Evolutionary conservation across 2,797 vertebrate genomes (phyloP).

Genomic region (Poliocrania exsul): DNA sequence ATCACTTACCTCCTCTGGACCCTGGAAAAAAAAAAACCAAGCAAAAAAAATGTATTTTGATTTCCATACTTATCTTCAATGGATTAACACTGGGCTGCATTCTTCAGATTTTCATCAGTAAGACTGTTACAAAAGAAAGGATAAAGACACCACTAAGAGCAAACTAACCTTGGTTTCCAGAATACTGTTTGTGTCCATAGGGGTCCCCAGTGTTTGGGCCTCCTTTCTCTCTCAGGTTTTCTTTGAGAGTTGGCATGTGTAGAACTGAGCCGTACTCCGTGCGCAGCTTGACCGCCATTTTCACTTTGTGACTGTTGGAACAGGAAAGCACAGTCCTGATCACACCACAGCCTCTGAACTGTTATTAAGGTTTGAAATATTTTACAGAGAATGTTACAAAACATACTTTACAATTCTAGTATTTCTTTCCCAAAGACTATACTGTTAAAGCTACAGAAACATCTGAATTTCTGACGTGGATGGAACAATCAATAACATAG

Average conservation of each 20-base stretch:
- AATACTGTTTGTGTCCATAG: slow-evolving; percentile 81
- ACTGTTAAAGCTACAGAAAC: background rate
- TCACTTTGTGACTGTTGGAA: slow-evolving; percentile 87
- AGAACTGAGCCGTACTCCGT: slow-evolving; percentile 89
- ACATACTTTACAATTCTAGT: background rate
- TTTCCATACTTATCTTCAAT: background rate
- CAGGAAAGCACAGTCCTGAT: background rate
- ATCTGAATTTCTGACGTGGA: background rate
- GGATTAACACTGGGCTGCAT: background rate
- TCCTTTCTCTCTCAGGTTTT: slow-evolving; percentile 85
- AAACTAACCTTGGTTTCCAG: slow-evolving; percentile 82
- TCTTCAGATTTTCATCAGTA: background rate
- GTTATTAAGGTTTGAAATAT: background rate
- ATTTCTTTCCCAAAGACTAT: background rate
- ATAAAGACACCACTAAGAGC: background rate
- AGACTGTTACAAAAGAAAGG: background rate
- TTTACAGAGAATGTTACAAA: background rate
- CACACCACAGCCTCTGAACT: background rate
- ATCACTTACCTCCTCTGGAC: background rate
- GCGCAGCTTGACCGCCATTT: slow-evolving; percentile 90
- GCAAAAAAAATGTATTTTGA: background rate
- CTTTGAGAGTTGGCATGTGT: slow-evolving; percentile 94
- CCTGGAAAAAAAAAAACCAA: background rate
- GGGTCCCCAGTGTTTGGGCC: slow-evolving; percentile 70
- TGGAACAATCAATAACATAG: background rate